A percentile compares a stretch with the other conserved stretches of the same genome.
These are phyloP conservation scores for Platalea minor DNA, from an alignment of 2,797 vertebrate species.

Conservation along the genomic window DNA sequence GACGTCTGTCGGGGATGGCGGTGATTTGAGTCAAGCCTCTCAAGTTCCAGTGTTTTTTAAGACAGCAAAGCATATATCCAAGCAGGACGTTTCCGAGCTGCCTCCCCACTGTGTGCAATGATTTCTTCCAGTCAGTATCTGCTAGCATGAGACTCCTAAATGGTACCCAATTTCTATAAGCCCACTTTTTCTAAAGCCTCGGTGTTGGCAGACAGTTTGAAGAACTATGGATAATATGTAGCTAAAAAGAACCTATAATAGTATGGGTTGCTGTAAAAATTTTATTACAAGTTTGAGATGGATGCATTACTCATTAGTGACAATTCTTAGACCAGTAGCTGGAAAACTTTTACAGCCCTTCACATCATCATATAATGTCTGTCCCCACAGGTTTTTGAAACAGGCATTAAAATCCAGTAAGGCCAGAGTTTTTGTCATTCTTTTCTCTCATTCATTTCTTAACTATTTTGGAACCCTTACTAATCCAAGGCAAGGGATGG, in stretches of 20 bases:
- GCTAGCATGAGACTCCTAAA: background rate
- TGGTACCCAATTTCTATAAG: background rate
- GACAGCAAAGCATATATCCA: background rate
- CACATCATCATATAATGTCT: background rate
- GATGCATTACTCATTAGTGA: background rate
- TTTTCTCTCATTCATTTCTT: constrained; percentile 6
- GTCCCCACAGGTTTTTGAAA: background rate
- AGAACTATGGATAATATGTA: background rate
- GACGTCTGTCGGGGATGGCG: background rate
- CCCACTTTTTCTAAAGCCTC: background rate
- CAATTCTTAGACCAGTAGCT: background rate
- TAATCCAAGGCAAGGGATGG: background rate
- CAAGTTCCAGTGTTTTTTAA: background rate
- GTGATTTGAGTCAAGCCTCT: background rate
- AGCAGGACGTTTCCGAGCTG: background rate
- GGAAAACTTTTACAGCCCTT: constrained; percentile 27
- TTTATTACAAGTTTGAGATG: background rate
- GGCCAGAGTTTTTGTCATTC: background rate
- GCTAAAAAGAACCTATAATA: background rate
- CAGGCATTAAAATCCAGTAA: background rate
- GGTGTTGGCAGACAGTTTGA: background rate
- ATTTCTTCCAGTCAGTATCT: background rate
- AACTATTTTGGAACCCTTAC: constrained; percentile 7
- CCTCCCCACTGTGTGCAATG: background rate
- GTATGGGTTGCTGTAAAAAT: background rate